Conservation (phyloP, 2,113 vertebrate genomes). For the Struthidea cinerea region DNA sequence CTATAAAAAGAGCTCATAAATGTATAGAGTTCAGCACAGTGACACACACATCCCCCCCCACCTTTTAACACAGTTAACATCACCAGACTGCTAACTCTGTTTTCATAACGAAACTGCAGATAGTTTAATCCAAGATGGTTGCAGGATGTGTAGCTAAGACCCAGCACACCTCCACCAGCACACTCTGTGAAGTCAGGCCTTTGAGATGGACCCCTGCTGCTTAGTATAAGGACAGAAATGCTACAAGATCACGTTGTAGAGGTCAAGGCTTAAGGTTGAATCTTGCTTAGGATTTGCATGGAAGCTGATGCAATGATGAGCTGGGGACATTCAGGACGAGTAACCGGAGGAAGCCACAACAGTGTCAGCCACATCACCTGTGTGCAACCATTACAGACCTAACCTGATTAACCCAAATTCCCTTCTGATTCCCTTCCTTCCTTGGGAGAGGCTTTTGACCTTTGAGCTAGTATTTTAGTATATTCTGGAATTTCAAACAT, state of each 20-base stretch:
- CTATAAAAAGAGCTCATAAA: slow-evolving; percentile 58
- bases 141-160: neutral
- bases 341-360: neutral
- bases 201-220: neutral
- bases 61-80: neutral
- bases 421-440: neutral
- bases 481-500: neutral
- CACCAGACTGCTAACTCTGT: neutral
- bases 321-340: neutral
- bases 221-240: neutral
- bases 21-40: neutral
- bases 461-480: neutral
- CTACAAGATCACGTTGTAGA: accelerated
- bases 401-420: neutral
- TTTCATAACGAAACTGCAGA: neutral
- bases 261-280: neutral
- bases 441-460: neutral
- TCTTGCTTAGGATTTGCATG: neutral
- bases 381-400: neutral
- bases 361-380: neutral
- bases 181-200: neutral
- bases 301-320: neutral
- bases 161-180: neutral
- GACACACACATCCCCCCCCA: neutral
- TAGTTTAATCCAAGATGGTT: neutral